Evolutionary conservation across 1,140 invertebrate genomes (phyloP).

Genomic region (Telenomus remus): DNA sequence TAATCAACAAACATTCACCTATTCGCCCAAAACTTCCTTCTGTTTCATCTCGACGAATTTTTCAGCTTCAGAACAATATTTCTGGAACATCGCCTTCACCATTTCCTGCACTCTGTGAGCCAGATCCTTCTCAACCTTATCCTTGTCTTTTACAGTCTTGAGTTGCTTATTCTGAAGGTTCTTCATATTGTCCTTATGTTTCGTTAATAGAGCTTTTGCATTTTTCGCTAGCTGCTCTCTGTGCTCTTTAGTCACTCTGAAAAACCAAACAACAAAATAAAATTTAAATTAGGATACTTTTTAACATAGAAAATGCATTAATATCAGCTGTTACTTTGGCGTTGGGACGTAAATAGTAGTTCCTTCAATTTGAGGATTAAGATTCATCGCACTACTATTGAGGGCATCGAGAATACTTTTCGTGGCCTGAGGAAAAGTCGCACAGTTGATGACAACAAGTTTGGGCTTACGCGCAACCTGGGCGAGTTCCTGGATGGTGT

Average conservation of each 20-base stretch:
- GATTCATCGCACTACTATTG: constrained; percentile 87
- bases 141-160: constrained; percentile 82
- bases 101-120: constrained; percentile 81
- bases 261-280: no score
- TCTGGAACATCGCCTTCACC: constrained; percentile 80
- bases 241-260: constrained; percentile 92
- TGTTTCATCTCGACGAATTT: constrained; percentile 81
- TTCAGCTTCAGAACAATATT: constrained; percentile 81
- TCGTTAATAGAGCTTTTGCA: constrained; percentile 88
- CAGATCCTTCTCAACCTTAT: constrained; percentile 81
- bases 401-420: constrained; percentile 86
- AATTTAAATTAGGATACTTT: no score
- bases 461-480: constrained; percentile 92
- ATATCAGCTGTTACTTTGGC: constrained; percentile 82
- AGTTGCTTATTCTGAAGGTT: constrained; percentile 85
- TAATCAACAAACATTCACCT: constrained; percentile 1
- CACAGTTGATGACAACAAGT: constrained; percentile 87
- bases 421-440: constrained; percentile 88
- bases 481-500: constrained; percentile 91
- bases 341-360: constrained; percentile 90
- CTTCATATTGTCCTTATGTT: constrained; percentile 86
- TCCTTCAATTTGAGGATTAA: constrained; percentile 96
- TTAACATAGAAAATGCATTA: constrained; percentile 5
- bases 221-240: constrained; percentile 90
- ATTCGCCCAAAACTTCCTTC: constrained; percentile 81